These are phyloP conservation scores for Atethmia centrago DNA, from an alignment of 2,888 invertebrate species.

Conservation along the genomic window DNA sequence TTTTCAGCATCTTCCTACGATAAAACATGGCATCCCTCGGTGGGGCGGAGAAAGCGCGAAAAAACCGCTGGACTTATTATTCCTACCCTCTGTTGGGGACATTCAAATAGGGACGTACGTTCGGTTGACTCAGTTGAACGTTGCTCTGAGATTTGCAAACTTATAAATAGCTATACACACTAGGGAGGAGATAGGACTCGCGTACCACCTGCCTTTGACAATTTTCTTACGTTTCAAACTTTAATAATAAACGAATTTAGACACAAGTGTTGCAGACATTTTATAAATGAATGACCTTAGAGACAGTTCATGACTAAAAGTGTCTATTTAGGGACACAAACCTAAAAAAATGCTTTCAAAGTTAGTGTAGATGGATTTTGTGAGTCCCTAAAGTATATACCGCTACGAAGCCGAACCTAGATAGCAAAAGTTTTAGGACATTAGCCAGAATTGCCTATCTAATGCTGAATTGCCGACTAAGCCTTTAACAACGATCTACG, in stretches of 20 bases:
- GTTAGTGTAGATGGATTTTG: constrained; percentile 15
- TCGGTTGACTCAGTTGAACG: constrained; percentile 44
- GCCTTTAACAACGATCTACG: constrained; percentile 33
- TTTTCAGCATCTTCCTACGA: constrained; percentile 64
- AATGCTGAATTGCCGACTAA: constrained; percentile 35
- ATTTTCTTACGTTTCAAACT: constrained; percentile 25
- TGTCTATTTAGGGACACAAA: constrained; percentile 11
- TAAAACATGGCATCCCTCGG: constrained; percentile 53
- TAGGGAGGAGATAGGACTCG: constrained; percentile 16
- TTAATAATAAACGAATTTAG: constrained; percentile 32
- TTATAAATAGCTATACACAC: constrained; percentile 43
- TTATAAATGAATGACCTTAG: constrained; percentile 36
- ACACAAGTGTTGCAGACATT: constrained; percentile 34
- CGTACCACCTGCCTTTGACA: constrained; percentile 46
- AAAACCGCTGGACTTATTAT: constrained; percentile 63
- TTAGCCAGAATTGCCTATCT: constrained; percentile 33
- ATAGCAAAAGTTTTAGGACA: constrained; percentile 40
- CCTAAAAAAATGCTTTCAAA: constrained; percentile 15
- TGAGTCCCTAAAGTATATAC: constrained; percentile 26
- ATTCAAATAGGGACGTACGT: constrained; percentile 60
- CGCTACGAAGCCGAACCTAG: constrained; percentile 10
- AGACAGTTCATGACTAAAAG: constrained; percentile 10
- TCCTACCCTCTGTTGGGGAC: constrained; percentile 63
- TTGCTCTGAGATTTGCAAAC: constrained; percentile 49
- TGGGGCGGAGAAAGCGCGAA: constrained; percentile 43